These are phyloP conservation scores for Lepidocolaptes lacrymiger DNA, from an alignment of 2,797 vertebrate species.

Conservation along the genomic window DNA sequence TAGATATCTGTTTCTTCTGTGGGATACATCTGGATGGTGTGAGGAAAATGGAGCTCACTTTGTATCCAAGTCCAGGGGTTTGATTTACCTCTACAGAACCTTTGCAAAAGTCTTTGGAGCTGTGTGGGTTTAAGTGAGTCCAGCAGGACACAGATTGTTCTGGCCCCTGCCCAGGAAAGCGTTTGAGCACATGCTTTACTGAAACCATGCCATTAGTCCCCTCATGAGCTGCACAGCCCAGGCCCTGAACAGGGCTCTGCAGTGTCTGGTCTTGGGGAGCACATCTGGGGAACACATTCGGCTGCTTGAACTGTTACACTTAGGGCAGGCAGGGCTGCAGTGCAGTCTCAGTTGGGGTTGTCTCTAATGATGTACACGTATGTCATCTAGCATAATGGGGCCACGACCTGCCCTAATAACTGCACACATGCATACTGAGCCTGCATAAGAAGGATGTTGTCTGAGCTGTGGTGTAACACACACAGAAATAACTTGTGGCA, in stretches of 20 bases:
- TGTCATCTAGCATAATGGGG: conserved; percentile 6
- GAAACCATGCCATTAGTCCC: conserved; percentile 8
- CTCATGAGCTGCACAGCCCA: background rate
- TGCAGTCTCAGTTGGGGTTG: background rate
- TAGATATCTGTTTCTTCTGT: conserved; percentile 20
- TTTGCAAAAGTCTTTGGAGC: conserved; percentile 33
- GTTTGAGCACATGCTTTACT: conserved; percentile 29
- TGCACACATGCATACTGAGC: background rate
- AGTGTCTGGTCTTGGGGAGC: background rate
- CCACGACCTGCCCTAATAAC: background rate
- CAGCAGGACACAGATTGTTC: background rate
- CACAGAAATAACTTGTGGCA: background rate
- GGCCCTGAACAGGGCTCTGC: background rate
- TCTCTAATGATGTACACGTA: background rate
- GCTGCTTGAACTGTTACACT: background rate
- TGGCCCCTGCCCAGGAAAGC: conserved; percentile 53
- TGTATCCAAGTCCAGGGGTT: conserved; percentile 6
- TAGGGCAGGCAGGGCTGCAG: background rate
- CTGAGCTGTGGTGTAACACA: background rate
- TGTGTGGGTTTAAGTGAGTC: background rate
- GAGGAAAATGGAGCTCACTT: conserved; percentile 32
- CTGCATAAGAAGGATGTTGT: background rate
- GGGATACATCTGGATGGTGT: background rate
- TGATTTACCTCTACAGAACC: conserved; percentile 31
- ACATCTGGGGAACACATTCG: conserved; percentile 65